Evolutionary conservation across 2,888 invertebrate genomes (phyloP).

Genomic region (Xestia c-nigrum): DNA sequence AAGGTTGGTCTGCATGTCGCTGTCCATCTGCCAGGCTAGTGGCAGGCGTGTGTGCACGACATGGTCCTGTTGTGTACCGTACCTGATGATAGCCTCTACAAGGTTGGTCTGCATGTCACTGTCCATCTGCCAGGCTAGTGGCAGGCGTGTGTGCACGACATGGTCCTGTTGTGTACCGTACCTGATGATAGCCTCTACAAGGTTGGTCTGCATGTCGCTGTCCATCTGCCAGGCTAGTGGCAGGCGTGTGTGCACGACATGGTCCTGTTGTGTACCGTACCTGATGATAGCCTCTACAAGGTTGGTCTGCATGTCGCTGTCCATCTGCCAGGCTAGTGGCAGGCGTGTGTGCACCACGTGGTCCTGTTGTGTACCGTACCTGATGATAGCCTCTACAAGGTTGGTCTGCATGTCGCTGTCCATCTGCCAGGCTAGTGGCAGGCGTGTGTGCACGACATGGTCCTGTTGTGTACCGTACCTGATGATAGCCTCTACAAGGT

Average conservation of each 20-base stretch:
- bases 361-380: neutral
- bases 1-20: too few relatives aligned
- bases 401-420: slow-evolving; percentile 96
- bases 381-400: slow-evolving; percentile 77
- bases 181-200: slow-evolving; percentile 98
- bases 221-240: slow-evolving; percentile 97
- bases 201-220: slow-evolving; percentile 97
- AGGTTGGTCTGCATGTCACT: too few relatives aligned
- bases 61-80: too few relatives aligned
- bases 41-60: too few relatives aligned
- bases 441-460: too few relatives aligned
- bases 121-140: too few relatives aligned
- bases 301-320: slow-evolving; percentile 97
- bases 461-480: too few relatives aligned
- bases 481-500: too few relatives aligned
- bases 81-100: too few relatives aligned
- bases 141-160: too few relatives aligned
- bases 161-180: slow-evolving; percentile 70
- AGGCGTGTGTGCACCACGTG: neutral
- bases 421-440: slow-evolving; percentile 93
- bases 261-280: neutral
- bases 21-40: too few relatives aligned
- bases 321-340: slow-evolving; percentile 95
- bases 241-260: slow-evolving; percentile 4
- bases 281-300: slow-evolving; percentile 94